Evolutionary conservation across 2,888 invertebrate species (phyloP).

Genomic region (Chalcosyrphus nemorum): DNA sequence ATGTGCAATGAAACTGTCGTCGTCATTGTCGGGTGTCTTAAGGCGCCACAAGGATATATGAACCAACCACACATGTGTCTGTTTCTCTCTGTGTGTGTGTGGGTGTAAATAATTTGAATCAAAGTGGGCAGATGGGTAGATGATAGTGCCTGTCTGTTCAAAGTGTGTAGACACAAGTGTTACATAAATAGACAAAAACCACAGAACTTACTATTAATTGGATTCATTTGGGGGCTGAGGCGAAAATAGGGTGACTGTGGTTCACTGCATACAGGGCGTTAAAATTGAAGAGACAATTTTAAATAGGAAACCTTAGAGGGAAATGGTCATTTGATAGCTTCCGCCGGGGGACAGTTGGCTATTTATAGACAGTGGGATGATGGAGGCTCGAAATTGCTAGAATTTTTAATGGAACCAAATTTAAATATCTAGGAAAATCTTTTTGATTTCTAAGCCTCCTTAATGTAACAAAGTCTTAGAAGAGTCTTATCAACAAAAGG

Average conservation of each 20-base stretch:
- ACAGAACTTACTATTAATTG: slow-evolving; percentile 66
- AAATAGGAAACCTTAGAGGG: slow-evolving; percentile 45
- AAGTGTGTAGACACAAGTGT: slow-evolving; percentile 63
- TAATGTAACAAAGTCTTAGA: no score
- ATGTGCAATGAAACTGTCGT: slow-evolving; percentile 35
- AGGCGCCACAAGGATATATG: slow-evolving; percentile 63
- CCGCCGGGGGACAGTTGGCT: no score
- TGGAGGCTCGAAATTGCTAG: no score
- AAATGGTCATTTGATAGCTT: slow-evolving; percentile 59
- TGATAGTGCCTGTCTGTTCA: neutral
- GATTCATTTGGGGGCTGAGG: neutral
- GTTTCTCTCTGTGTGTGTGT: neutral
- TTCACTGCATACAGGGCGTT: no score
- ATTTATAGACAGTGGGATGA: no score
- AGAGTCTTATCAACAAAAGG: no score
- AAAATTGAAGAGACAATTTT: slow-evolving; percentile 38
- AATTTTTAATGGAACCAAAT: no score
- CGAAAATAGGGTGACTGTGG: no score
- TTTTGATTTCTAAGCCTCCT: no score
- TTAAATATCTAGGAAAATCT: no score
- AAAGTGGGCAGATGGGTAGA: slow-evolving; percentile 40
- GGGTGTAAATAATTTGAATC: slow-evolving; percentile 55
- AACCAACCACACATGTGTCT: no score
- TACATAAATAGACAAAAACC: slow-evolving; percentile 62
- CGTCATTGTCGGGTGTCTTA: slow-evolving; percentile 42